These are phyloP conservation scores for Gymnocypris eckloni DNA, from an alignment of 2,797 vertebrate species.

Conservation along the genomic window DNA sequence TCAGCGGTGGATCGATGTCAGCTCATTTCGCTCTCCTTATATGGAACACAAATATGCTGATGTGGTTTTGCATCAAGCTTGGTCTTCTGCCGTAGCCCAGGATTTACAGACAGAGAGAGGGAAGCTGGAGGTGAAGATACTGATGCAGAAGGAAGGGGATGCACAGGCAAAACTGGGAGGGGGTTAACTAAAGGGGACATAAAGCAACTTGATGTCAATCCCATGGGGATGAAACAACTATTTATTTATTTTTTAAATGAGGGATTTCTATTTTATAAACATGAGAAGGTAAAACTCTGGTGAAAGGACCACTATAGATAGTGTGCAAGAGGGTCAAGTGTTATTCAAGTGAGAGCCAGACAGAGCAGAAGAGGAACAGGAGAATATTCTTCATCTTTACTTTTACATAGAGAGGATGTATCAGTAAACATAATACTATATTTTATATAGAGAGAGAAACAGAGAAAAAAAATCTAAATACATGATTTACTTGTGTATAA, in stretches of 20 bases:
- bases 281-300: slow-evolving; percentile 7
- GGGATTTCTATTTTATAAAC: not conserved
- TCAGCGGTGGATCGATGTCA: slow-evolving; percentile 22
- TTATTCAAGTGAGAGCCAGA: not conserved
- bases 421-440: not conserved
- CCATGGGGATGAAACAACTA: not conserved
- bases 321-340: slow-evolving; percentile 28
- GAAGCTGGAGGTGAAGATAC: slow-evolving; percentile 15
- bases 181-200: not conserved
- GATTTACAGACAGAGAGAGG: slow-evolving; percentile 18
- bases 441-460: too few relatives aligned
- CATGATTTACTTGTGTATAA: too few relatives aligned
- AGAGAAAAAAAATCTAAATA: too few relatives aligned
- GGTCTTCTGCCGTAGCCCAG: not conserved
- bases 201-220: slow-evolving; percentile 8
- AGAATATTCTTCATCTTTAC: not conserved
- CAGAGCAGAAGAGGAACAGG: not conserved
- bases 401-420: not conserved
- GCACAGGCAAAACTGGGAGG: not conserved
- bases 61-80: slow-evolving; percentile 20
- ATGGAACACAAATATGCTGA: slow-evolving; percentile 15
- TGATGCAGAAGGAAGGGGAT: not conserved
- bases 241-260: not conserved
- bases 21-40: not conserved
- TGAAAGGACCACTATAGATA: slow-evolving; percentile 8